Evolutionary conservation across 2,888 invertebrate species (phyloP), one percentile per base, ranked within the genome.

Genomic region (Chloroclystis v-ata): DNA sequence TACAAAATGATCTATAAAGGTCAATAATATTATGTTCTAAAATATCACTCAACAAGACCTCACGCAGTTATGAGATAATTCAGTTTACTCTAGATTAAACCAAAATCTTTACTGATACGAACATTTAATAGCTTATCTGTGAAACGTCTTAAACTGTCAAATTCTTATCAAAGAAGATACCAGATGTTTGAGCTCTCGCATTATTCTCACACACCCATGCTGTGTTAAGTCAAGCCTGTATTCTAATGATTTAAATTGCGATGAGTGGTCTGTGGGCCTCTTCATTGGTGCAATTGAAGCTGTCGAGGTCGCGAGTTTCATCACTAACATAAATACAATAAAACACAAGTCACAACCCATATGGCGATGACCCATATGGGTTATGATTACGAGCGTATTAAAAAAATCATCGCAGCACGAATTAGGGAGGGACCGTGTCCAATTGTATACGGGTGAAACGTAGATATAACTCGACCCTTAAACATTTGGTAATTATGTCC

Each of bases 201-300:
- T 20, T 20, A 41, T 10, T 8, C 32, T 32, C 10, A 37, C n/a
- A 26, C 16, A 37, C 20, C 20, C 20, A 20, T 20, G 25, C 28
- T 39, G 32, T 43, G 46, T 50, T 28, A 37, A 39, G 25, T 11
- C 32, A 28, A 24, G 41, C 44, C 54, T 58, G 46, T 44, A 63
- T 69, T 71, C 67, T 73, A 78, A 79, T 75, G 72, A 71, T 75
- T 77, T 78, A 77, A 82, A 80, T 81, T 82, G 77, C 76, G 75
- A 78, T 78, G 81, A 78, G 69, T 78, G 69, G 74, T 70, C 65
- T 67, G 63, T 60, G 49, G 62, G 69, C 69, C 65, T 66, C 67
- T 73, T 77, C 71, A 79, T 84, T 82, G 79, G 74, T 65, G 67
- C 78, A 84, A 78, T 78, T 81, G 77, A 65, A 63, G 60, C 63